Evolutionary conservation across 2,888 invertebrate genomes (phyloP).

Genomic region (Caenorhabditis sp.): DNA sequence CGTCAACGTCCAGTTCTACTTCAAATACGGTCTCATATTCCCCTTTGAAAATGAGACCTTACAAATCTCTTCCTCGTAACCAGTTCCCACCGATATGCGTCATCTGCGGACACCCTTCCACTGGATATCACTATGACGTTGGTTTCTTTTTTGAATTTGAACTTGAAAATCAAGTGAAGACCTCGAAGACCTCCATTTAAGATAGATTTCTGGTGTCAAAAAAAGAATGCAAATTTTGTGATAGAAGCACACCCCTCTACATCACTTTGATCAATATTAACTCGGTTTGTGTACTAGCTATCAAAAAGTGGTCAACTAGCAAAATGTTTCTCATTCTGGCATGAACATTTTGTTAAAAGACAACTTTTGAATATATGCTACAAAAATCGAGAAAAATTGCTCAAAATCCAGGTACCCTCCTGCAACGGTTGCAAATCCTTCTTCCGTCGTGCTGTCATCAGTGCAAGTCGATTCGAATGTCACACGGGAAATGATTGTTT

Average conservation of each 20-base stretch:
- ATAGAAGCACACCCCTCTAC: too few species aligned
- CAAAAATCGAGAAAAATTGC: too few species aligned
- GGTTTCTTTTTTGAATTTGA: constrained; percentile 1
- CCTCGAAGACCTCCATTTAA: not conserved
- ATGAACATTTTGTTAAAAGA: not conserved
- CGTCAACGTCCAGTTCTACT: too few species aligned
- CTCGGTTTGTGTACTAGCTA: too few species aligned
- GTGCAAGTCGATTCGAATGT: constrained; percentile 23
- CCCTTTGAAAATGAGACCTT: too few species aligned
- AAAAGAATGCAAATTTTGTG: too few species aligned
- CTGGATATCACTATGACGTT: constrained; percentile 71
- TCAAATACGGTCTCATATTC: too few species aligned
- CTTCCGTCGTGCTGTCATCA: constrained; percentile 37
- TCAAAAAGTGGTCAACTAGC: too few species aligned
- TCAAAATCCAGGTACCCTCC: constrained; percentile 50
- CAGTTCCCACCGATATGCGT: not conserved
- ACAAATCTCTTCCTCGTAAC: not conserved
- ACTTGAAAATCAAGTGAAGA: too few species aligned
- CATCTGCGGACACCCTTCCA: not conserved
- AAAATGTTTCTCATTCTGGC: too few species aligned
- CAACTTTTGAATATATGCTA: not conserved
- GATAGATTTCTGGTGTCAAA: too few species aligned
- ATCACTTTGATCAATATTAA: too few species aligned
- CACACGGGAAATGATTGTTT: constrained; percentile 26
- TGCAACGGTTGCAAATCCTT: constrained; percentile 66